phyloP scores from a whole-genome alignment of 2,888 invertebrate genomes.

The Cetonia aurata region DNA sequence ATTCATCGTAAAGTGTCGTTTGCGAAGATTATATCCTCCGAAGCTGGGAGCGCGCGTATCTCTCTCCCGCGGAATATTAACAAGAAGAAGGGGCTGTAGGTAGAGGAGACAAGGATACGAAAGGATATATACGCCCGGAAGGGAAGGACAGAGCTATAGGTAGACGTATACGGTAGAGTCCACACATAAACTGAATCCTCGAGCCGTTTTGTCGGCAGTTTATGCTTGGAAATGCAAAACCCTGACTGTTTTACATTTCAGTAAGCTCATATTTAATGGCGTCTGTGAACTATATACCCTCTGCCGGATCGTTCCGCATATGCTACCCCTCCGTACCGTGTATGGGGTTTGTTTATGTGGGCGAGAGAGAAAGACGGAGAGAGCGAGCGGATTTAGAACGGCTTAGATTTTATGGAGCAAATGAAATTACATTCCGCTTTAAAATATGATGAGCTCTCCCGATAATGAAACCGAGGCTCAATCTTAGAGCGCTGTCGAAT shows the following conservation, averaged over 20 bases:
- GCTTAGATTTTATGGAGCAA: slow-evolving; percentile 69
- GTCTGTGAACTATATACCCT: slow-evolving; percentile 66
- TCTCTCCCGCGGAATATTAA: slow-evolving; percentile 60
- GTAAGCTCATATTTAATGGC: slow-evolving; percentile 69
- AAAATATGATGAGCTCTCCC: slow-evolving; percentile 69
- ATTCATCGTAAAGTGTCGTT: slow-evolving; percentile 61
- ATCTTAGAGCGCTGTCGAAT: slow-evolving; percentile 56
- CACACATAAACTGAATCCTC: slow-evolving; percentile 66
- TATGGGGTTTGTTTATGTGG: not conserved
- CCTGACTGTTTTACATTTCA: slow-evolving; percentile 69
- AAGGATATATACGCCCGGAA: slow-evolving; percentile 56
- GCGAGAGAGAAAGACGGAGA: not conserved
- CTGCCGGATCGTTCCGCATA: slow-evolving; percentile 63
- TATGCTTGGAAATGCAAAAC: slow-evolving; percentile 68
- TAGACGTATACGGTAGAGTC: slow-evolving; percentile 8
- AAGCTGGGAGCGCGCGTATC: slow-evolving; percentile 44
- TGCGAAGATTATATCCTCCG: slow-evolving; percentile 59
- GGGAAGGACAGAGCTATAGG: not conserved
- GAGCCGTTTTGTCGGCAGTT: slow-evolving; percentile 68
- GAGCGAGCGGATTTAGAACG: slow-evolving; percentile 65
- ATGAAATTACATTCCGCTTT: slow-evolving; percentile 69
- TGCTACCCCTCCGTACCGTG: slow-evolving; percentile 61
- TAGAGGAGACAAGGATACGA: slow-evolving; percentile 41
- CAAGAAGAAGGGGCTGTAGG: slow-evolving; percentile 47
- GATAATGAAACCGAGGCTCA: slow-evolving; percentile 67